A percentile compares a stretch with the other conserved stretches of the same genome.
Conservation (phyloP, 2,888 invertebrate genomes). For the Cryptus armator region DNA sequence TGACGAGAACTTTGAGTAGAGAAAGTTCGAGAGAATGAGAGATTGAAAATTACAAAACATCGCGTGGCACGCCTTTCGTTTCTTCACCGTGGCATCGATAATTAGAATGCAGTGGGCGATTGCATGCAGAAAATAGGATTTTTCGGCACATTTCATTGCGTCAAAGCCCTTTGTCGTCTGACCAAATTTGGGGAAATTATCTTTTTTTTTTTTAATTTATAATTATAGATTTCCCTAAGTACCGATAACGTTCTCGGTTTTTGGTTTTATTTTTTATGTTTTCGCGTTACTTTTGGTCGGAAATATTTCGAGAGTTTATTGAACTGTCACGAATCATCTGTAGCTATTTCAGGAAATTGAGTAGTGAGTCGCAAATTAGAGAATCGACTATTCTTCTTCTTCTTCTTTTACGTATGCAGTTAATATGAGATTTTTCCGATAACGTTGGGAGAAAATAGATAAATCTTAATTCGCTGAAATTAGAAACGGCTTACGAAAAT, state of each 20-base stretch:
- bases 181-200: too few species aligned
- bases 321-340: background rate
- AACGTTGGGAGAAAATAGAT: background rate
- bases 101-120: too few species aligned
- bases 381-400: constrained; percentile 5
- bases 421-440: background rate
- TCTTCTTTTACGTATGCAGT: background rate
- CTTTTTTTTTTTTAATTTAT: too few species aligned
- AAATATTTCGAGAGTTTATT: background rate
- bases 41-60: constrained; percentile 9
- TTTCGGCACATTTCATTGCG: too few species aligned
- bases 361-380: background rate
- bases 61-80: too few species aligned
- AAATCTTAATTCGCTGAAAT: background rate
- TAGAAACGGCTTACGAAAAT: background rate
- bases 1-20: constrained; percentile 1
- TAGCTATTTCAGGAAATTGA: background rate
- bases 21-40: background rate
- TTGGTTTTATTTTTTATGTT: too few species aligned
- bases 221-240: too few species aligned
- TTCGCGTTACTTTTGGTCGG: constrained; percentile 9
- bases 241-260: too few species aligned
- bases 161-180: too few species aligned
- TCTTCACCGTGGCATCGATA: too few species aligned
- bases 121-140: too few species aligned